A percentile compares a stretch with the other conserved stretches of the same genome.
Evolutionary conservation across 1,140 invertebrate species (phyloP).

Genomic region (Penaeus vannamei): DNA sequence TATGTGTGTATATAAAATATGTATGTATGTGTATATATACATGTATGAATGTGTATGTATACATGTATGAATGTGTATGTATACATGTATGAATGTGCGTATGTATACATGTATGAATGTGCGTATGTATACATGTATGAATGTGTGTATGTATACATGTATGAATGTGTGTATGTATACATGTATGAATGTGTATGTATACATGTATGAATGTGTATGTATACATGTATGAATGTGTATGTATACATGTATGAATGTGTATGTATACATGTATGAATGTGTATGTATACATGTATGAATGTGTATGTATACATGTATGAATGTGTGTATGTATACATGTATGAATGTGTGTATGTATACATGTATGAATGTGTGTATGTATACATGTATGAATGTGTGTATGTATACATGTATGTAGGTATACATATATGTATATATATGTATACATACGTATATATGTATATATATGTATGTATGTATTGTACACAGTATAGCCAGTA

Average conservation of each 20-base stretch:
- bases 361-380: not conserved
- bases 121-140: not conserved
- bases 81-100: not conserved
- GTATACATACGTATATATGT: not conserved
- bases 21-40: not conserved
- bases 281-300: not conserved
- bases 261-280: not conserved
- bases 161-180: no score
- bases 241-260: no score
- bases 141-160: not conserved
- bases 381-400: not conserved
- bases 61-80: not conserved
- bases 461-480: not conserved
- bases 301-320: not conserved
- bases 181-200: not conserved
- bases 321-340: not conserved
- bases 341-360: not conserved
- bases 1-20: not conserved
- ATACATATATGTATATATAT: not conserved
- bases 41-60: not conserved
- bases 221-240: no score
- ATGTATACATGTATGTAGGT: not conserved
- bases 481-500: not conserved
- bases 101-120: not conserved
- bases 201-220: not conserved